Conservation (phyloP, 2,888 invertebrate species). For the Euplexia lucipara region DNA sequence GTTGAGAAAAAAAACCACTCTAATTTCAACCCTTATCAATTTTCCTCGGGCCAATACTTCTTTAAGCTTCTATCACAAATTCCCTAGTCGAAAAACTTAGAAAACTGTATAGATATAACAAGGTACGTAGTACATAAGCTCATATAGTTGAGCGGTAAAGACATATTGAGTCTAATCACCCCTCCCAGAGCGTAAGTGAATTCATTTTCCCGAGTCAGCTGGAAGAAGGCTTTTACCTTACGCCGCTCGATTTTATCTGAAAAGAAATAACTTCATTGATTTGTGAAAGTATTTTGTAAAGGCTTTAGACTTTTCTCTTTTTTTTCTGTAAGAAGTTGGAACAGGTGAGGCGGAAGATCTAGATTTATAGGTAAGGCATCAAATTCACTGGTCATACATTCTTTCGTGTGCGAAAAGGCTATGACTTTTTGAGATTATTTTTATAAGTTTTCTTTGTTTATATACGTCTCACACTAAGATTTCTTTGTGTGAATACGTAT, state of each 20-base stretch:
- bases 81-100: constrained; percentile 81
- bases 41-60: neutral
- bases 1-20: neutral
- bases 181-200: constrained; percentile 82
- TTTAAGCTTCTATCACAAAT: neutral
- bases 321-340: neutral
- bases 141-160: constrained; percentile 81
- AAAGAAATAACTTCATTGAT: constrained; percentile 63
- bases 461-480: too few relatives aligned
- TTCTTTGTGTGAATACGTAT: too few relatives aligned
- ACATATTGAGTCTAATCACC: constrained; percentile 83
- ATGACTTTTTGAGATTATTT: too few relatives aligned
- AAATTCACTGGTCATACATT: constrained; percentile 9
- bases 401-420: neutral
- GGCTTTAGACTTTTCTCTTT: constrained; percentile 21
- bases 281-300: constrained; percentile 38
- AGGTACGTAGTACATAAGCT: constrained; percentile 84
- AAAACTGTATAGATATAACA: constrained; percentile 85
- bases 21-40: neutral
- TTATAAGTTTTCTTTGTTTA: constrained; percentile 13
- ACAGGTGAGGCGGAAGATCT: constrained; percentile 17
- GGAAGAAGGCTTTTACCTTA: constrained; percentile 82
- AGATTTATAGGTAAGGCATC: constrained; percentile 15
- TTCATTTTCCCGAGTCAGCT: constrained; percentile 79
- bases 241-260: constrained; percentile 80